Conservation (phyloP, 2,888 invertebrate genomes). For the Exocentrus adspersus region DNA sequence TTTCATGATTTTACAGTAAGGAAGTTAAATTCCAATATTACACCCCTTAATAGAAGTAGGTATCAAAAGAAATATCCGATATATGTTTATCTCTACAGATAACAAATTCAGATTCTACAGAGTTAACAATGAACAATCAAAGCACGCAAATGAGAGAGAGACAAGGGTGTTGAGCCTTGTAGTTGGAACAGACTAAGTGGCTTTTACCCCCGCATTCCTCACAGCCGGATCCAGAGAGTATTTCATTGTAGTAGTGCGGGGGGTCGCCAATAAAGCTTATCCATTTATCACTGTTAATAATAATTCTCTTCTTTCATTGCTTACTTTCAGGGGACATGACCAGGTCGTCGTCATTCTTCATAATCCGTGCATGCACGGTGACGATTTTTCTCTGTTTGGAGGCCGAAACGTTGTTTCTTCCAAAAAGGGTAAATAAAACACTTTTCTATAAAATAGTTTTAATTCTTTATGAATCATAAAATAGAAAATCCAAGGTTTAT, state of each 20-base stretch:
- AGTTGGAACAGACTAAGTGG: slow-evolving; percentile 46
- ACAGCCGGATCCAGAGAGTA: slow-evolving; percentile 58
- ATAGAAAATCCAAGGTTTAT: too few relatives aligned
- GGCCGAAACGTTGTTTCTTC: slow-evolving; percentile 50
- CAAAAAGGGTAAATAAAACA: slow-evolving; percentile 53
- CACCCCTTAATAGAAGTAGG: too few relatives aligned
- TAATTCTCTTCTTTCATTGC: slow-evolving; percentile 42
- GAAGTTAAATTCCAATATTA: neutral
- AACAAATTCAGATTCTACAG: slow-evolving; percentile 20
- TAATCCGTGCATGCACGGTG: slow-evolving; percentile 44
- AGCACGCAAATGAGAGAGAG: slow-evolving; percentile 40
- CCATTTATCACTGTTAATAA: slow-evolving; percentile 58
- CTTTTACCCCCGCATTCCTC: slow-evolving; percentile 56
- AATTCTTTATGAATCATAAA: too few relatives aligned
- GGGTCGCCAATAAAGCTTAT: slow-evolving; percentile 55
- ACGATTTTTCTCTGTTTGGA: slow-evolving; percentile 45
- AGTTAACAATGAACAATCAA: slow-evolving; percentile 37
- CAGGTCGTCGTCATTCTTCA: slow-evolving; percentile 43
- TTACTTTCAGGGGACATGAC: slow-evolving; percentile 50
- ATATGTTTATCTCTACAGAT: slow-evolving; percentile 1
- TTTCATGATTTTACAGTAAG: neutral
- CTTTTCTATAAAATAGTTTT: neutral
- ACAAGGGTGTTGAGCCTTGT: slow-evolving; percentile 30
- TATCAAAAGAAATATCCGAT: neutral
- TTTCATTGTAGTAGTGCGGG: slow-evolving; percentile 58